Evolutionary conservation across 2,113 vertebrate species (phyloP).

Genomic region (Spermophilus dauricus): DNA sequence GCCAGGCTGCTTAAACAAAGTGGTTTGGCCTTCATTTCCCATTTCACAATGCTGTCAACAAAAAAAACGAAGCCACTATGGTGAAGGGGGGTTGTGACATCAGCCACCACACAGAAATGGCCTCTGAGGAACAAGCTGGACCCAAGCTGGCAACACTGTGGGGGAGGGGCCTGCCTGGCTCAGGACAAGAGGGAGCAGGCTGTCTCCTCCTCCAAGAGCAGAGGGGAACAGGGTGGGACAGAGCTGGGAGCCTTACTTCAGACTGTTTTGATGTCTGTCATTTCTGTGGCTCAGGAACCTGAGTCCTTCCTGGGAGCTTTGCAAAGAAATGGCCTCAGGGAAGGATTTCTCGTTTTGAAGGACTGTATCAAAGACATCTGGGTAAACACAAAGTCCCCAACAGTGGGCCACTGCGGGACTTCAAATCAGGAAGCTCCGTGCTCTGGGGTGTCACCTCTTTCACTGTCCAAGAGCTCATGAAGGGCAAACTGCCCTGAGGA

Average conservation of each 20-base stretch:
- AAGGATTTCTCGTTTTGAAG: slow-evolving; percentile 58
- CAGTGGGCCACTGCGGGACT: neutral
- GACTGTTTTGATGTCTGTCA: slow-evolving; percentile 57
- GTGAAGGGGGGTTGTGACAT: fast-evolving
- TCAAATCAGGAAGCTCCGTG: neutral
- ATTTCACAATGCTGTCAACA: slow-evolving; percentile 19
- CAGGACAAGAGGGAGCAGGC: neutral
- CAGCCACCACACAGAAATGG: no score
- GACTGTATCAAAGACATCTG: slow-evolving; percentile 28
- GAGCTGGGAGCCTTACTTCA: slow-evolving; percentile 61
- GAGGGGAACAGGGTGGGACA: neutral
- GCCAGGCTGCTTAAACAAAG: slow-evolving; percentile 11
- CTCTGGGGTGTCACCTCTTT: neutral
- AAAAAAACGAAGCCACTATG: neutral
- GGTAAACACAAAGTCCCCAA: slow-evolving; percentile 49
- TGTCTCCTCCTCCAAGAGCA: neutral
- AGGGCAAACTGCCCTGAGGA: neutral
- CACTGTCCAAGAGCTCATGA: neutral
- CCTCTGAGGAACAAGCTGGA: neutral
- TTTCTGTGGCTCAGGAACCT: slow-evolving; percentile 68
- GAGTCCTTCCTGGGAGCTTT: slow-evolving; percentile 66
- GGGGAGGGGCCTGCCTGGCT: neutral
- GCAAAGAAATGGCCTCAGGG: slow-evolving; percentile 50
- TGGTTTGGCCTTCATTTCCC: neutral
- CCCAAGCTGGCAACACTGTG: neutral